Conservation (phyloP, 1,140 invertebrate genomes). For the Carposina sasakii region DNA sequence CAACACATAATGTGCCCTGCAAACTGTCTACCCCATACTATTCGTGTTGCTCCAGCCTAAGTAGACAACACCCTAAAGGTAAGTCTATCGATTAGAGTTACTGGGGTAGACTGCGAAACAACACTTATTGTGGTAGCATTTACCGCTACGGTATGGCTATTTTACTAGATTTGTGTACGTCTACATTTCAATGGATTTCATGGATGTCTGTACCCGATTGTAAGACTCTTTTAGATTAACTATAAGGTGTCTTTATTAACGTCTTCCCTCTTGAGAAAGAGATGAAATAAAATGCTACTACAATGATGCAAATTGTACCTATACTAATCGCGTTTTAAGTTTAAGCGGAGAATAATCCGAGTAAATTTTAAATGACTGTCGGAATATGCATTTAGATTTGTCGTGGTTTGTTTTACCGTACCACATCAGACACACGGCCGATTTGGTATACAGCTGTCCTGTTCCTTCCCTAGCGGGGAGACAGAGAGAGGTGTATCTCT, state of each 20-base stretch:
- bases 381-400: conserved; percentile 59
- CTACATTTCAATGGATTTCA: not conserved
- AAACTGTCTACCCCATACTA: conserved; percentile 39
- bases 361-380: conserved; percentile 43
- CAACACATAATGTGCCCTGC: conserved; percentile 42
- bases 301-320: conserved; percentile 32
- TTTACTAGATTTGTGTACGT: too few species aligned
- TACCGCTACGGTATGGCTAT: not conserved
- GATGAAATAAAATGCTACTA: conserved; percentile 38
- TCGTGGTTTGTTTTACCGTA: conserved; percentile 25
- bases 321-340: not conserved
- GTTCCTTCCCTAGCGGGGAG: too few species aligned
- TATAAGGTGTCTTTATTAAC: not conserved
- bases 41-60: too few species aligned
- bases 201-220: too few species aligned
- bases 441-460: too few species aligned
- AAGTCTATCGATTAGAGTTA: not conserved
- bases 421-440: too few species aligned
- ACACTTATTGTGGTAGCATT: conserved; percentile 60
- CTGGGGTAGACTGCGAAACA: conserved; percentile 1
- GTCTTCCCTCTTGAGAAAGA: not conserved
- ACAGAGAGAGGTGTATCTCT: too few species aligned
- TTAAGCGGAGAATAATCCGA: not conserved
- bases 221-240: too few species aligned
- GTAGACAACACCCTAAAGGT: too few species aligned